phyloP scores from a whole-genome alignment of 92 coral and sea anemone genomes.

The Heliopora coerulea region DNA sequence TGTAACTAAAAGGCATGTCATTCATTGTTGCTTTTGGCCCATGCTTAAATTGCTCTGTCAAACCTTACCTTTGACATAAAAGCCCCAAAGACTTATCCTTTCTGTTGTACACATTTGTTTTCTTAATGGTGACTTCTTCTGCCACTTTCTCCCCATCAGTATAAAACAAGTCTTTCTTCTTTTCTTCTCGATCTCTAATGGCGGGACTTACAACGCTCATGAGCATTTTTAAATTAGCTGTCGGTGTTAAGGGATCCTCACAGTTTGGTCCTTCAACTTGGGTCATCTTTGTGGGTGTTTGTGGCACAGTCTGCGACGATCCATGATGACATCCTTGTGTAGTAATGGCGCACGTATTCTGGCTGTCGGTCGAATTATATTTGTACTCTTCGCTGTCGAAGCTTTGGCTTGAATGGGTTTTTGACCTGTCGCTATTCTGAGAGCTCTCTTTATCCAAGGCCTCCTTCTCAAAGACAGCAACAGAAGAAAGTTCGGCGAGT shows the following conservation, averaged over 20 bases:
- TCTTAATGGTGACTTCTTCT: slow-evolving; percentile 16
- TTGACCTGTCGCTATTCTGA: slow-evolving; percentile 12
- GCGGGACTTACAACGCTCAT: slow-evolving; percentile 99
- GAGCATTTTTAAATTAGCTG: slow-evolving; percentile 94
- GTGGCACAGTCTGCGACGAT: slow-evolving; percentile 37
- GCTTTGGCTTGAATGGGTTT: slow-evolving; percentile 16
- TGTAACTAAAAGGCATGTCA: too few species aligned
- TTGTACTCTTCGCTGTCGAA: slow-evolving; percentile 19
- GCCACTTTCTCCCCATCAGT: slow-evolving; percentile 36
- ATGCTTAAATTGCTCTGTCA: too few species aligned
- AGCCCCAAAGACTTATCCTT: slow-evolving; percentile 99
- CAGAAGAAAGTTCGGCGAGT: slow-evolving; percentile 80
- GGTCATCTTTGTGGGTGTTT: slow-evolving; percentile 77
- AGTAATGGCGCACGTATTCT: not conserved
- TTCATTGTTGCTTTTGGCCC: too few species aligned
- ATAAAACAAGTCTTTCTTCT: slow-evolving; percentile 85
- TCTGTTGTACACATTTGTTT: slow-evolving; percentile 58
- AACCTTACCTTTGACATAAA: slow-evolving; percentile 91
- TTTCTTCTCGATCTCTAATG: slow-evolving; percentile 89
- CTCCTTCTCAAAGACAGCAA: slow-evolving; percentile 56
- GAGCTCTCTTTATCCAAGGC: slow-evolving; percentile 40
- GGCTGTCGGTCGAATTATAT: not conserved
- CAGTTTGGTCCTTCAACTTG: slow-evolving; percentile 15
- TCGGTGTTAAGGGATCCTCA: slow-evolving; percentile 91
- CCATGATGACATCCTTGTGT: not conserved